A percentile compares a stretch with the other conserved stretches of the same genome.
Conservation (phyloP, 2,113 vertebrate genomes). For the Paradisaea rubra region DNA sequence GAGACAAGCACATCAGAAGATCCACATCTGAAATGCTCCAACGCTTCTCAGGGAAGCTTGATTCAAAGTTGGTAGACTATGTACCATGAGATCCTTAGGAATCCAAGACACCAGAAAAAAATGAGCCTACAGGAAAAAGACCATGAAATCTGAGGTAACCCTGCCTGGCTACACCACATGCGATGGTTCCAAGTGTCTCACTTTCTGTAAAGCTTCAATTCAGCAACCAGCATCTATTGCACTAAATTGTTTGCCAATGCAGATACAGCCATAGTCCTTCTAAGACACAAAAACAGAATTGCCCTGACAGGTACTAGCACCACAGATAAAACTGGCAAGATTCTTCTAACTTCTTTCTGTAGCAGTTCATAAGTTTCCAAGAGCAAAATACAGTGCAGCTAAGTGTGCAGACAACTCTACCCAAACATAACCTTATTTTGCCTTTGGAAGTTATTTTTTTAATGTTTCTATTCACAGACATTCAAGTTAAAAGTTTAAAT, state of each 20-base stretch:
- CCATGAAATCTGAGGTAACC: neutral
- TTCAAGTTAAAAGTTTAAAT: neutral
- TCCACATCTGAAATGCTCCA: neutral
- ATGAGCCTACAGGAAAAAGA: neutral
- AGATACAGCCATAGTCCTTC: neutral
- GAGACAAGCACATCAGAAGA: neutral
- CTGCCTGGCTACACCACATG: neutral
- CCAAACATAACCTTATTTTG: neutral
- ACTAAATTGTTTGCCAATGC: neutral
- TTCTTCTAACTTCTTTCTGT: neutral
- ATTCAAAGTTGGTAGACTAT: neutral
- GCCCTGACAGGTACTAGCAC: neutral
- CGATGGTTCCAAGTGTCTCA: neutral
- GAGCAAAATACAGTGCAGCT: neutral
- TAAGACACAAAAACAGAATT: neutral
- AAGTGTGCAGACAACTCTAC: neutral
- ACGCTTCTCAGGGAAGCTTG: neutral
- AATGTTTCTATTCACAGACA: neutral
- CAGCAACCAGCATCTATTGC: neutral
- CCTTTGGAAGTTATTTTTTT: neutral
- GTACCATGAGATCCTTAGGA: neutral
- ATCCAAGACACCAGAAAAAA: neutral
- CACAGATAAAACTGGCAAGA: neutral
- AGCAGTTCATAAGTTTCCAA: neutral
- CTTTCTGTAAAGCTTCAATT: neutral